phyloP scores from a whole-genome alignment of 2,113 vertebrate species.

The Pitta sordida region DNA sequence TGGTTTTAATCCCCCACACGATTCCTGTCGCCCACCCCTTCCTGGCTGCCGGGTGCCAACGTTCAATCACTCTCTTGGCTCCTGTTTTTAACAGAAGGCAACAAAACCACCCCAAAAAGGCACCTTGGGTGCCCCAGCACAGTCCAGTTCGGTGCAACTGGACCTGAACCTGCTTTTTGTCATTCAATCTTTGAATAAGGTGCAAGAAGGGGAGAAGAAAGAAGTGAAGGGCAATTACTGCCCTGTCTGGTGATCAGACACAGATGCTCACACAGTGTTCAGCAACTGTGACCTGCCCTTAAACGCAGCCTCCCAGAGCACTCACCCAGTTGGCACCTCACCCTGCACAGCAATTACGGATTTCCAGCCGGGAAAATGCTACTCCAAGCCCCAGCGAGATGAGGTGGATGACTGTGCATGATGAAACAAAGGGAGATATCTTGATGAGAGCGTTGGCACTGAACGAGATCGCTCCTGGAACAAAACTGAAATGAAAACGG shows the following conservation, averaged over 20 bases:
- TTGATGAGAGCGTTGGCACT: neutral
- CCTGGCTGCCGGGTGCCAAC: neutral
- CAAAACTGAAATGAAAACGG: neutral
- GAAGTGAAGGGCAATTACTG: neutral
- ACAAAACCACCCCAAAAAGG: too few relatives aligned
- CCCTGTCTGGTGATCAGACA: neutral
- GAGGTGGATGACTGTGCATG: neutral
- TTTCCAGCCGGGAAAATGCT: constrained; percentile 1
- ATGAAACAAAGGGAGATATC: neutral
- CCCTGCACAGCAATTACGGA: neutral
- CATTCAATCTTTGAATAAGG: neutral
- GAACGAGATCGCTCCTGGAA: neutral
- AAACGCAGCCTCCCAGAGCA: neutral
- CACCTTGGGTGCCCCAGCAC: too few relatives aligned
- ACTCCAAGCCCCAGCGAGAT: neutral
- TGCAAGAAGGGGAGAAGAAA: neutral
- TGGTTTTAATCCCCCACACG: fast-evolving
- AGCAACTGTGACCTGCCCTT: neutral
- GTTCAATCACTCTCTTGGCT: neutral
- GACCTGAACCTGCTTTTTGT: neutral
- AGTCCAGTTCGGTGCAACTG: neutral
- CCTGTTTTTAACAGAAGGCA: neutral
- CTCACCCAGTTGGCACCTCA: neutral
- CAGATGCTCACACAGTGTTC: neutral
- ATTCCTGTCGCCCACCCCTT: neutral